phyloP scores from a whole-genome alignment of 2,113 vertebrate species.

The Centropus unirufus region DNA sequence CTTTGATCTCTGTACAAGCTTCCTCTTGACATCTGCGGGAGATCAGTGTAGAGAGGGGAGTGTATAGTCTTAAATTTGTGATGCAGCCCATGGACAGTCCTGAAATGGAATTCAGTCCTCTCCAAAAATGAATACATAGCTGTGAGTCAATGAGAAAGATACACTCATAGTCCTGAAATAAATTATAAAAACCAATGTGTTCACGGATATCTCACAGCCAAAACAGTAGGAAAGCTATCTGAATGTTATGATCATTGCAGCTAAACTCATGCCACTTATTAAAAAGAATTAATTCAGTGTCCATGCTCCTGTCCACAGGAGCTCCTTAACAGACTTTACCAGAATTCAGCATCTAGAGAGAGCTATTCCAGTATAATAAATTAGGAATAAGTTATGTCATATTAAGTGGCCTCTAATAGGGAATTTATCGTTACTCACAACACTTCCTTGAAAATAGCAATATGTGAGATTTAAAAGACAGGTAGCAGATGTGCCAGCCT shows the following conservation, averaged over 20 bases:
- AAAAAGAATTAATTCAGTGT: neutral
- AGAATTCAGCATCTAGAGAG: neutral
- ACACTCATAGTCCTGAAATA: neutral
- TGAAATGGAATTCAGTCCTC: conserved; percentile 20
- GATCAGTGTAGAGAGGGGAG: conserved; percentile 33
- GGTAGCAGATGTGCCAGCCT: neutral
- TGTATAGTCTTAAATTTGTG: conserved; percentile 39
- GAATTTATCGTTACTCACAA: too few species aligned
- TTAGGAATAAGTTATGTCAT: neutral
- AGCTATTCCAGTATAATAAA: neutral
- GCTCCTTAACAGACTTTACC: neutral
- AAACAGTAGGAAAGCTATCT: neutral
- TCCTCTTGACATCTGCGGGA: conserved; percentile 68
- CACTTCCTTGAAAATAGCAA: neutral
- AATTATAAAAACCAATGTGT: neutral
- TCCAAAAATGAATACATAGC: neutral
- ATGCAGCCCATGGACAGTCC: neutral
- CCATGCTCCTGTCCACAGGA: neutral
- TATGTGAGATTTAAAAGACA: neutral
- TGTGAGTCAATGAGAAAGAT: neutral
- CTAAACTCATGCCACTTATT: neutral
- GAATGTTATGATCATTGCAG: neutral
- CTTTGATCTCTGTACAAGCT: conserved; percentile 66
- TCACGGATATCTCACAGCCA: neutral
- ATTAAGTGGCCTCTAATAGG: neutral